Base-by-base conservation (phyloP, 35 echinoderm and acorn worm genomes). In the Apostichopus parvimensis region DNA sequence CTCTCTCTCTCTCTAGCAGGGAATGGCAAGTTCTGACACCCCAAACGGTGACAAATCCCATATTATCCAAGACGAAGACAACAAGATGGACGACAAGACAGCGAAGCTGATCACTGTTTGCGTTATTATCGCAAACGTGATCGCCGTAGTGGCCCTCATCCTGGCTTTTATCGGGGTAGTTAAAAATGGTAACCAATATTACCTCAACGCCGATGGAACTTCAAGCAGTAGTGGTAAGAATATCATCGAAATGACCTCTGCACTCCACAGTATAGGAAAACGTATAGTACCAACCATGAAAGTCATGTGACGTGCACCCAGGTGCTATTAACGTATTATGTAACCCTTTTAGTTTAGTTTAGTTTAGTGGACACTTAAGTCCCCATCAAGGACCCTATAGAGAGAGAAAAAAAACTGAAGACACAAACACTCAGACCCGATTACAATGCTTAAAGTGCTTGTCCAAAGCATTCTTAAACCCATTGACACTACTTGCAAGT, bases 41-140 rank as follows among this genome's bases (percentile, higher is more conserved):
- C 81, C 81, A 24, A 58, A 45, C 17, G 55, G 56, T 58, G 81
- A 84, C 56, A 84, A 84, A 84, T 22, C 54, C 9, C 81, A 84
- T 6, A 84, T 84, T 22, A 84, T 84, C 18, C 54, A 56, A 84
- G 55, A 84, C 5, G 54, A 84, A 20, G 24, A 58, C 28, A 84
- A 58, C 13, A 75, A 75, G 22, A 75, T 75, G 71, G 57, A 58
- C 54, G 81, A 84, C 14, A 84, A 21, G 7, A 84, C 15, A 9
- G 81, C 6, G 20, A 84, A 84, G 81, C 53, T 84, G 54, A 56
- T 84, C 56, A 21, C 81, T 8, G 17, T 84, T 58, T 84, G 55
- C 22, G 81, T 84, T 10, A 52, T 84, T 10, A n/a, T 58, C 1
- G 81, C 81, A 23, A 84, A 84, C 17, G 54, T n/a, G 4, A 18